Evolutionary conservation across 2,797 vertebrate genomes (phyloP).

Genomic region (Naso thynnoides): DNA sequence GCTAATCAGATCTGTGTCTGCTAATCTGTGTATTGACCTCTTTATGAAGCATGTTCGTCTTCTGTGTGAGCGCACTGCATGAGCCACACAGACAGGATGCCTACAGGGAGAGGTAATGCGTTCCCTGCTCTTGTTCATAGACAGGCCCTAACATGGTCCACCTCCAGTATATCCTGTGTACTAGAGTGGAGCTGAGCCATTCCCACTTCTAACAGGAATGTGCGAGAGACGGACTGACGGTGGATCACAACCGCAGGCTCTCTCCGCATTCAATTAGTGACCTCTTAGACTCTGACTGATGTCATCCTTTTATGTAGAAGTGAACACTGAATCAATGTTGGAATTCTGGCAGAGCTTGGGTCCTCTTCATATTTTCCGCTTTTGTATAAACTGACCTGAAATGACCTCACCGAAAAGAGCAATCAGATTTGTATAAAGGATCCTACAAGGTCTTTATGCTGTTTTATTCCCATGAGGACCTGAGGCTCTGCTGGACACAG

Average conservation of each 20-base stretch:
- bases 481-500: constrained; percentile 63
- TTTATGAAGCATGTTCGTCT: constrained; percentile 78
- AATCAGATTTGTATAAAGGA: constrained; percentile 19
- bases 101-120: constrained; percentile 80
- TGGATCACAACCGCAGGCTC: constrained; percentile 50
- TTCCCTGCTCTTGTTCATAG: constrained; percentile 52
- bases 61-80: constrained; percentile 68
- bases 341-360: constrained; percentile 59
- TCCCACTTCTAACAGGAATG: constrained; percentile 60
- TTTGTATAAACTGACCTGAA: constrained; percentile 20
- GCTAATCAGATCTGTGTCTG: constrained; percentile 79
- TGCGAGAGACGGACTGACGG: constrained; percentile 56
- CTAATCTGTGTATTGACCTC: constrained; percentile 82
- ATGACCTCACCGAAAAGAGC: background rate
- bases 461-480: background rate
- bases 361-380: constrained; percentile 30
- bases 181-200: constrained; percentile 50
- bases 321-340: constrained; percentile 23
- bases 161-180: constrained; percentile 33
- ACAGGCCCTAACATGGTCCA: constrained; percentile 53
- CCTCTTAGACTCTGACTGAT: constrained; percentile 49
- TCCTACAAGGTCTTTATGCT: background rate
- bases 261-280: constrained; percentile 55
- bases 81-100: constrained; percentile 73
- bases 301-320: constrained; percentile 55